These are phyloP conservation scores for Streptopelia turtur DNA, from an alignment of 2,797 vertebrate species.

Conservation along the genomic window DNA sequence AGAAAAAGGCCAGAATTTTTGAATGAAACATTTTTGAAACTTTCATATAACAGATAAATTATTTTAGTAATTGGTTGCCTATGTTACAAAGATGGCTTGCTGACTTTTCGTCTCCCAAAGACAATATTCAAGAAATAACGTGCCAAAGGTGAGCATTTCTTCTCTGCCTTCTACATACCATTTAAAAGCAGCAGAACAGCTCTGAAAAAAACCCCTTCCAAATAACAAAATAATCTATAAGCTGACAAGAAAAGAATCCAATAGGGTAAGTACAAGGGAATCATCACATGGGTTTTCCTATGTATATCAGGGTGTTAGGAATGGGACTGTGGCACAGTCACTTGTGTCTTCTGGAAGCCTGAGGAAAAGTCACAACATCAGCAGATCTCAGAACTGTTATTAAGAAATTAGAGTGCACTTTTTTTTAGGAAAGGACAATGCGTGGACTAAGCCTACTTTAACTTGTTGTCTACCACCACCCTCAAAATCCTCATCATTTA, in stretches of 20 bases:
- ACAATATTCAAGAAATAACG: not conserved
- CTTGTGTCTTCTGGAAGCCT: not conserved
- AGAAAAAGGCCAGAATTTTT: not conserved
- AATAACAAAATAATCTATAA: not conserved
- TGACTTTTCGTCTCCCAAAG: not conserved
- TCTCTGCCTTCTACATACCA: not conserved
- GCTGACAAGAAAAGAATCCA: not conserved
- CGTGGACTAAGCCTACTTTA: not conserved
- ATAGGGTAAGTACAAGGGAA: not conserved
- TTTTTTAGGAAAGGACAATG: not conserved
- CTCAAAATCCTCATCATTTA: not conserved
- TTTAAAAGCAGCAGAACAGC: not conserved
- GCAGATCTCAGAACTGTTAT: not conserved
- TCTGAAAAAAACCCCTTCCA: not conserved
- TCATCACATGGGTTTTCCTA: not conserved
- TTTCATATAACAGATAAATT: not conserved
- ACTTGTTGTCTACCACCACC: not conserved
- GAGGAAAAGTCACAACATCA: not conserved
- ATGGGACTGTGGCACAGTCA: too few species aligned
- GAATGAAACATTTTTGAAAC: not conserved
- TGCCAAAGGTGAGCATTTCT: not conserved
- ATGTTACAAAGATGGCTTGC: not conserved
- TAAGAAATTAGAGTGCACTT: not conserved
- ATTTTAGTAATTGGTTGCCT: not conserved
- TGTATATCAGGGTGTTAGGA: not conserved